Percentiles rank a stretch among this genome's conserved stretches.
These are phyloP conservation scores for Xestia sexstrigata DNA, from an alignment of 2,888 invertebrate species.

Conservation along the genomic window DNA sequence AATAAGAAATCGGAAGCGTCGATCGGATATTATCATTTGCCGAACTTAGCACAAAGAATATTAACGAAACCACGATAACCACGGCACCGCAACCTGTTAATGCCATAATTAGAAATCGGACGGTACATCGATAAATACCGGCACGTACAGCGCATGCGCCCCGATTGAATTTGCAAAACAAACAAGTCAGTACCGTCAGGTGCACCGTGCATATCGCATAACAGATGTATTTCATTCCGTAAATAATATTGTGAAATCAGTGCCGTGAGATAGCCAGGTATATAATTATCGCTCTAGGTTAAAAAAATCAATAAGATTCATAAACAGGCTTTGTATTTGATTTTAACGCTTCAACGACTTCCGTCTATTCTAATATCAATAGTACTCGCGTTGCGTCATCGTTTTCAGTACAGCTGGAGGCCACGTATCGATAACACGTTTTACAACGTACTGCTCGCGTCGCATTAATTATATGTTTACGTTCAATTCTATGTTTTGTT, in stretches of 20 bases:
- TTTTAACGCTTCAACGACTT: constrained; percentile 57
- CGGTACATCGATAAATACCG: constrained; percentile 69
- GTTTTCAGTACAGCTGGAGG: constrained; percentile 71
- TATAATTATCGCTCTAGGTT: constrained; percentile 30
- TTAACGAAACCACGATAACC: constrained; percentile 63
- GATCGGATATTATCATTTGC: constrained; percentile 50
- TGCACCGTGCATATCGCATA: constrained; percentile 54
- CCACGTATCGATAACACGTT: constrained; percentile 74
- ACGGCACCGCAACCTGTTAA: constrained; percentile 62
- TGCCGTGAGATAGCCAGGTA: constrained; percentile 45
- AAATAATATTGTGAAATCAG: constrained; percentile 60
- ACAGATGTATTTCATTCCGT: constrained; percentile 53
- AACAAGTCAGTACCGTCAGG: constrained; percentile 67
- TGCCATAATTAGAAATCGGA: constrained; percentile 75
- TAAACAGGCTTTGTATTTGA: constrained; percentile 40
- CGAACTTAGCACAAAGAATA: constrained; percentile 53
- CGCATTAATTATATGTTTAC: constrained; percentile 34
- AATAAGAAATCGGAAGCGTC: constrained; percentile 52
- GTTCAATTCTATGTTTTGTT: constrained; percentile 50
- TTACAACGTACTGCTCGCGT: constrained; percentile 29
- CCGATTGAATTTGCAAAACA: constrained; percentile 68
- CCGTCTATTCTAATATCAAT: constrained; percentile 57
- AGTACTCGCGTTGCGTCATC: constrained; percentile 69
- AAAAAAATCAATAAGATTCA: constrained; percentile 44
- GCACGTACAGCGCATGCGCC: constrained; percentile 76